Percentiles rank a stretch among this genome's conserved stretches.
Conservation (phyloP, 2,797 vertebrate species). For the Stomatorhinus walkeri region DNA sequence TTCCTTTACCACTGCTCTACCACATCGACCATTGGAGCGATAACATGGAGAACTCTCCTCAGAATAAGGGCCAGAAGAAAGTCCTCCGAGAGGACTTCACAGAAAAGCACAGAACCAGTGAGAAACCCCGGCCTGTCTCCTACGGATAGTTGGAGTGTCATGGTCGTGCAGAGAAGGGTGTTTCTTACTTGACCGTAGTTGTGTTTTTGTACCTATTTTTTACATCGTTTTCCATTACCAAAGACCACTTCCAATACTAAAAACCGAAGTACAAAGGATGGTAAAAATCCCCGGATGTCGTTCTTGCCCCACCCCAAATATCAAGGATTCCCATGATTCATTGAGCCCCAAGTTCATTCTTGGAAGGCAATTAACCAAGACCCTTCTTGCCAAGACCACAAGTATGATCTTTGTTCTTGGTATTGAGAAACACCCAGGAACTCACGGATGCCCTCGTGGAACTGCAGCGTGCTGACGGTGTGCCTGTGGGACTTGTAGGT, state of each 20-base stretch:
- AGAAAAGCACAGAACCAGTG: background rate
- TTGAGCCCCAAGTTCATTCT: background rate
- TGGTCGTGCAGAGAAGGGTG: background rate
- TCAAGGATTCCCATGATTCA: background rate
- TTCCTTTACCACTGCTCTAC: background rate
- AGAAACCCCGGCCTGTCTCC: background rate
- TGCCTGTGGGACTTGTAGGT: conserved; percentile 64
- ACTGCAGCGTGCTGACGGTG: conserved; percentile 66
- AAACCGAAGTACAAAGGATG: background rate
- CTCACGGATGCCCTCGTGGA: conserved; percentile 66
- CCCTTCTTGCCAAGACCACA: background rate
- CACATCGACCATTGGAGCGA: background rate
- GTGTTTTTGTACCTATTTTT: background rate
- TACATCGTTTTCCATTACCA: background rate
- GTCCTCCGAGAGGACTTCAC: background rate
- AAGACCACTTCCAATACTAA: background rate
- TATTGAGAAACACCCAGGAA: conserved; percentile 22
- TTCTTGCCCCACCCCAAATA: background rate
- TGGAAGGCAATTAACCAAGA: background rate
- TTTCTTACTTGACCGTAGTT: background rate
- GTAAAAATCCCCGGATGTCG: background rate
- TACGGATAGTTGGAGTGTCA: background rate
- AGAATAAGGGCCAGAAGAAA: background rate
- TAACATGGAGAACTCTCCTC: background rate
- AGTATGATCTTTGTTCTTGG: background rate